phyloP scores from a whole-genome alignment of 2,113 vertebrate genomes.

The Patagioenas fasciata region DNA sequence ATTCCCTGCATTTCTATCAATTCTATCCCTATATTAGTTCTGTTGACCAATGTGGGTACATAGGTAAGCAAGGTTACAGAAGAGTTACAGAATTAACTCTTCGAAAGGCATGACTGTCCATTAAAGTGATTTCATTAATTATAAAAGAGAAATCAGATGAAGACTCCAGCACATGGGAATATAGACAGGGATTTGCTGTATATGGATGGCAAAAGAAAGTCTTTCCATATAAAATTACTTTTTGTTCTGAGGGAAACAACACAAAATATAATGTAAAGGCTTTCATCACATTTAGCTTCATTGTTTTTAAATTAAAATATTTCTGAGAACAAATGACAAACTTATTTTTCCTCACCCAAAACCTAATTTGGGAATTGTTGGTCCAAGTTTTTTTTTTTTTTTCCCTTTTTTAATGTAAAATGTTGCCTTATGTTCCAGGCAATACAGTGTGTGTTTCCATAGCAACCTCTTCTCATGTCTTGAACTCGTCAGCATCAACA shows the following conservation, averaged over 20 bases:
- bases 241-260: neutral
- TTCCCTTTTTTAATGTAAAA: neutral
- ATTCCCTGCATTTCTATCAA: neutral
- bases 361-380: neutral
- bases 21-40: neutral
- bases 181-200: neutral
- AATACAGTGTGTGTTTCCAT: slow-evolving; percentile 36
- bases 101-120: neutral
- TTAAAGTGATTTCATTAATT: neutral
- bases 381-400: neutral
- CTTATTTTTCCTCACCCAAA: neutral
- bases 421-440: slow-evolving; percentile 36
- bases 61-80: neutral
- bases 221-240: neutral
- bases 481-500: slow-evolving; percentile 59
- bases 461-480: slow-evolving; percentile 53
- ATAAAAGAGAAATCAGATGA: neutral
- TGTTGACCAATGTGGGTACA: neutral
- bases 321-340: neutral
- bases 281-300: neutral
- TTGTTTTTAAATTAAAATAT: neutral
- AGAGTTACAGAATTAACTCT: neutral
- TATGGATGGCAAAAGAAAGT: neutral
- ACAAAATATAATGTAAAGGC: neutral
- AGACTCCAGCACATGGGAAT: neutral